These are phyloP conservation scores for Malacoraja senta DNA, from an alignment of 2,797 vertebrate genomes.

Conservation along the genomic window DNA sequence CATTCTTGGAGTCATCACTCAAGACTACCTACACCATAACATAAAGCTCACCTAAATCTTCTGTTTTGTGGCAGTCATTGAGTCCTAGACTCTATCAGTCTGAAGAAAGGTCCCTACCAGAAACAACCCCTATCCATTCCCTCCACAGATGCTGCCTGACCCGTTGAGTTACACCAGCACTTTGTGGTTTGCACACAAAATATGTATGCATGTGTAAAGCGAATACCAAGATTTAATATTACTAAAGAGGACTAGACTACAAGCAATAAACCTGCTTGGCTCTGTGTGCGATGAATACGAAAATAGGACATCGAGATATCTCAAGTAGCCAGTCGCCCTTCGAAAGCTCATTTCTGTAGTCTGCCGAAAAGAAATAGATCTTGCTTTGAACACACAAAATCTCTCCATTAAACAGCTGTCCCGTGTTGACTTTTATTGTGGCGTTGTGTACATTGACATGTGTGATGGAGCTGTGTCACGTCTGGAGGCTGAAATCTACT, in stretches of 20 bases:
- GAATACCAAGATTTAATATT: background rate
- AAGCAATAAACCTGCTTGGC: background rate
- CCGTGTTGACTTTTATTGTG: slow-evolving; percentile 27
- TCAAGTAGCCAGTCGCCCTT: background rate
- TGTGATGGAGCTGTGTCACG: background rate
- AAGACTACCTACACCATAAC: no score
- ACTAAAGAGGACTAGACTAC: background rate
- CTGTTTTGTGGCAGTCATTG: no score
- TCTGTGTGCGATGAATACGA: background rate
- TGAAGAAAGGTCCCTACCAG: no score
- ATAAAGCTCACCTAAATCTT: no score
- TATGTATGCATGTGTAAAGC: background rate
- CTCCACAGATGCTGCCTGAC: no score
- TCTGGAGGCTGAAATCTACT: background rate
- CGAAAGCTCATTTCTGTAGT: slow-evolving; percentile 1
- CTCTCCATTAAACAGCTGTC: slow-evolving; percentile 32
- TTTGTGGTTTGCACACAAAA: no score
- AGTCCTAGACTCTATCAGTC: no score
- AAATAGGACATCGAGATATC: background rate
- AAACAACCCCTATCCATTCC: no score
- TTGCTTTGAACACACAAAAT: slow-evolving; percentile 9
- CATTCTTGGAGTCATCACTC: no score
- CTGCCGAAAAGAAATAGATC: background rate
- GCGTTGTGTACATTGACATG: slow-evolving; percentile 7
- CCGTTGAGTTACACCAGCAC: no score